These are phyloP conservation scores for Diarsia rubi DNA, from an alignment of 2,888 invertebrate species.

Conservation along the genomic window DNA sequence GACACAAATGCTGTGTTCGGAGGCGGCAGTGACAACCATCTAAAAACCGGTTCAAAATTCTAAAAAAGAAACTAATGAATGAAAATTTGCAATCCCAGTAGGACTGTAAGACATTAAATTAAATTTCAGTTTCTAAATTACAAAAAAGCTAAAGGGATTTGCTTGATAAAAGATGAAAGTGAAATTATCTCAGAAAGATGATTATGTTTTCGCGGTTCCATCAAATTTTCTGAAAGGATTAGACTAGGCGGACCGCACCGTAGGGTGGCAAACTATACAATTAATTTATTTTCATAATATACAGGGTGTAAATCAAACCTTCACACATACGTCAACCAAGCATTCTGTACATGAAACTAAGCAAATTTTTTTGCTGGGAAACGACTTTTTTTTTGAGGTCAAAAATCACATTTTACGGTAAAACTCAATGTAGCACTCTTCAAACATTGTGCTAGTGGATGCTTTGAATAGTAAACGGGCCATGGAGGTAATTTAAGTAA, in stretches of 20 bases:
- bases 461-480: too few relatives aligned
- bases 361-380: too few relatives aligned
- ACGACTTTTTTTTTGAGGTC: too few relatives aligned
- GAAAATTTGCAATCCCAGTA: constrained; percentile 5
- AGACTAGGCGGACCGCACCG: constrained; percentile 11
- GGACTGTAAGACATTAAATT: constrained; percentile 1
- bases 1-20: neutral
- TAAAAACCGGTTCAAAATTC: neutral
- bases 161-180: constrained; percentile 56
- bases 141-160: constrained; percentile 32
- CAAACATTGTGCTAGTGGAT: too few relatives aligned
- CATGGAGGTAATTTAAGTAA: too few relatives aligned
- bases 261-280: constrained; percentile 32
- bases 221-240: constrained; percentile 56
- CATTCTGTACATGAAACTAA: too few relatives aligned
- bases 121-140: constrained; percentile 5
- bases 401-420: too few relatives aligned
- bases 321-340: too few relatives aligned
- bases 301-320: too few relatives aligned
- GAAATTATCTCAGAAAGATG: constrained; percentile 50
- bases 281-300: neutral
- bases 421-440: too few relatives aligned
- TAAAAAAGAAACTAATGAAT: neutral
- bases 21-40: neutral
- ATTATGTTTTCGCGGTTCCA: constrained; percentile 51